Conservation (phyloP, 2,888 invertebrate species). For the Dynastes hyllus region DNA sequence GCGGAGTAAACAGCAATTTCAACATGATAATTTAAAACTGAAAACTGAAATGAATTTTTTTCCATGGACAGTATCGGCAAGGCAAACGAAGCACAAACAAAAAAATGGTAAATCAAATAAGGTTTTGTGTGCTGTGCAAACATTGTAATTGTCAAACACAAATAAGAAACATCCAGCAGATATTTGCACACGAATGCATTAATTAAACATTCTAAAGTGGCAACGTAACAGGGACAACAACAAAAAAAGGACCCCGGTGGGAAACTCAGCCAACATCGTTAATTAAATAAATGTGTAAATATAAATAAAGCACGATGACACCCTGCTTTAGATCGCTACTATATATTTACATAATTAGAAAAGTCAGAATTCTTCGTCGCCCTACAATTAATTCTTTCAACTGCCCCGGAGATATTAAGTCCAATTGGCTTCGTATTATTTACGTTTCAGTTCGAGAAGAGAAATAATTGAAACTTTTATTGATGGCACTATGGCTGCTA, state of each 20-base stretch:
- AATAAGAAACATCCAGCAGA: slow-evolving; percentile 27
- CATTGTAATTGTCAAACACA: slow-evolving; percentile 35
- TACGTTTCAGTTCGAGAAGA: slow-evolving; percentile 38
- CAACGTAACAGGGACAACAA: slow-evolving; percentile 8
- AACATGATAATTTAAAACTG: too few species aligned
- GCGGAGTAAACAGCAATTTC: too few species aligned
- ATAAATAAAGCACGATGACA: slow-evolving; percentile 12
- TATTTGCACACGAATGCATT: neutral
- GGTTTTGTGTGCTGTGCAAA: slow-evolving; percentile 33
- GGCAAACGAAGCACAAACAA: slow-evolving; percentile 15
- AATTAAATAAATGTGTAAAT: slow-evolving; percentile 39
- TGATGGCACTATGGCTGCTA: slow-evolving; percentile 21
- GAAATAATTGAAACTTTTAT: slow-evolving; percentile 45
- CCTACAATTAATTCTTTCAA: slow-evolving; percentile 31
- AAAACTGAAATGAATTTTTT: neutral
- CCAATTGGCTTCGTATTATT: slow-evolving; percentile 31
- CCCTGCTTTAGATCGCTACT: neutral
- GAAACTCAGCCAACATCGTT: slow-evolving; percentile 22
- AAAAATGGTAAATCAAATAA: slow-evolving; percentile 32
- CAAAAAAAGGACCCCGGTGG: neutral
- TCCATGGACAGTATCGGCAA: too few species aligned
- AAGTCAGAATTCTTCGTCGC: neutral
- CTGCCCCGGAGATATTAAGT: slow-evolving; percentile 29
- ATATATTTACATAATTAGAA: slow-evolving; percentile 18
- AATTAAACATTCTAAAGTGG: slow-evolving; percentile 38